Conservation (phyloP, 2,888 invertebrate genomes). For the Euplagia quadripunctaria region DNA sequence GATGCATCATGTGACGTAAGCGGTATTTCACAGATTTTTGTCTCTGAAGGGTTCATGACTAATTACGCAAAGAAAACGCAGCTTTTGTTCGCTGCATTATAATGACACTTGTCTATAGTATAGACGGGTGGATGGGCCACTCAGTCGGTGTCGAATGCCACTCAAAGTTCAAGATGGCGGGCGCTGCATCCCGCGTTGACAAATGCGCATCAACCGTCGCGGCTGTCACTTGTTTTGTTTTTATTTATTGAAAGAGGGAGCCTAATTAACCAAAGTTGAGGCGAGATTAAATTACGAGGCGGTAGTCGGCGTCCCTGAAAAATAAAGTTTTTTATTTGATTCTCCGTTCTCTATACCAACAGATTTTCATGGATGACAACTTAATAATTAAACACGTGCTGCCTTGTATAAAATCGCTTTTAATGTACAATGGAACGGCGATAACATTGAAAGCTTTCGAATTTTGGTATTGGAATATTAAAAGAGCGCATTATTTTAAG, state of each 20-base stretch:
- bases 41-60: conserved; percentile 67
- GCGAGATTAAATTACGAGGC: conserved; percentile 50
- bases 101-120: conserved; percentile 68
- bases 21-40: conserved; percentile 55
- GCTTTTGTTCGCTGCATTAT: conserved; percentile 65
- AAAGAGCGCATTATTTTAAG: conserved; percentile 38
- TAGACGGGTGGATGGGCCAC: conserved; percentile 71
- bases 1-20: conserved; percentile 57
- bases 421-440: conserved; percentile 45
- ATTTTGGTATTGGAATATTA: conserved; percentile 44
- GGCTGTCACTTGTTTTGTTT: conserved; percentile 42
- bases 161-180: conserved; percentile 76
- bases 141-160: conserved; percentile 79
- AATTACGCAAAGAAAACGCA: conserved; percentile 78
- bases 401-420: conserved; percentile 37
- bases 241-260: conserved; percentile 44
- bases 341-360: conserved; percentile 22
- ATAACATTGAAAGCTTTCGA: conserved; percentile 55
- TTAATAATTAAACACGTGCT: conserved; percentile 39
- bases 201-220: conserved; percentile 70
- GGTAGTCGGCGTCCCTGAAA: conserved; percentile 5
- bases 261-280: conserved; percentile 52
- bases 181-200: conserved; percentile 67
- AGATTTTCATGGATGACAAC: conserved; percentile 39
- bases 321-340: conserved; percentile 19